A percentile compares a stretch with the other conserved stretches of the same genome.
Conservation (phyloP, 2,113 vertebrate species). For the Neomonachus schauinslandi region DNA sequence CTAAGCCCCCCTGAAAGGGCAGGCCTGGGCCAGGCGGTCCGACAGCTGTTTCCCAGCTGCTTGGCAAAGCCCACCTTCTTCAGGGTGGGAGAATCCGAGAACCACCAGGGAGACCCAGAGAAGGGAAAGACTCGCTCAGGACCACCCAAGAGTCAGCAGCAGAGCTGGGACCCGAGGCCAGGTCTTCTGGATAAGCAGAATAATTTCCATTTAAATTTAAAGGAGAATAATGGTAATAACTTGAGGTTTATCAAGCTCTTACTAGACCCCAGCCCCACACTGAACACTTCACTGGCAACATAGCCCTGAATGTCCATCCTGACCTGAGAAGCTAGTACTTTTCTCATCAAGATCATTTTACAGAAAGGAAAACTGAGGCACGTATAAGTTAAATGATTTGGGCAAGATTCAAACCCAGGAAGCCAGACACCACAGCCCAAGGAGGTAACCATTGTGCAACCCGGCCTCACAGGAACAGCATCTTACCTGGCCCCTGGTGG, state of each 20-base stretch:
- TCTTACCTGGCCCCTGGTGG: background rate
- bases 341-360: background rate
- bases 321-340: background rate
- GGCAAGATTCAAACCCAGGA: background rate
- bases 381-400: background rate
- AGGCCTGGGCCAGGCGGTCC: background rate
- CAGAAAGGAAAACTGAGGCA: constrained; percentile 10
- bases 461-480: background rate
- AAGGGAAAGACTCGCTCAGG: background rate
- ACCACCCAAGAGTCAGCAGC: background rate
- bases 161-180: background rate
- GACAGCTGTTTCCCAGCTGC: background rate
- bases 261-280: rapidly evolving
- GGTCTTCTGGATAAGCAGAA: background rate
- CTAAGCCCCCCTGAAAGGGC: background rate
- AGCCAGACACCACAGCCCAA: background rate
- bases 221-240: background rate
- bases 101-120: background rate
- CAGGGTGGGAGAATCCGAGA: rapidly evolving
- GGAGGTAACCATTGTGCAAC: background rate
- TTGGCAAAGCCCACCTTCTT: background rate
- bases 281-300: background rate
- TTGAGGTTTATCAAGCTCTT: background rate
- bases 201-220: background rate
- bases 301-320: background rate